Evolutionary conservation across 2,888 invertebrate species (phyloP), one percentile per base, ranked within the genome.

Genomic region (Nematopogon swammerdamellus): DNA sequence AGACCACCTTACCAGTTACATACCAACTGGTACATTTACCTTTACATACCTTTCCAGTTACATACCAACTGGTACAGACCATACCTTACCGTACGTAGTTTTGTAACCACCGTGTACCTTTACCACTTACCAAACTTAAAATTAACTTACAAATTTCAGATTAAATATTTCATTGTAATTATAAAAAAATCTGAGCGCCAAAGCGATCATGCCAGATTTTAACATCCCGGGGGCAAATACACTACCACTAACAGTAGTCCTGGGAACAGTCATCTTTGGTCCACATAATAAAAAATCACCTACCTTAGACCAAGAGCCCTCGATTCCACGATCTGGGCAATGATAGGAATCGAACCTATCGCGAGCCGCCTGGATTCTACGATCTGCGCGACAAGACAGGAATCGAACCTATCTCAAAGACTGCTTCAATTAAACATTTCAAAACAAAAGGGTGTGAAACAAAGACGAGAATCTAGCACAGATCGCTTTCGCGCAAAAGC

Each of bases 361-460:
- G 4, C 18, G 14, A 11, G n/a, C n/a, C n/a, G n/a, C n/a, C n/a
- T n/a, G n/a, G n/a, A n/a, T 17, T 11, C 43, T 17, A 44, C 16
- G 5, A 36, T 3, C 11, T 44, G 18, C 10, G 18, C 2, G 17
- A 44, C 19, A 11, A 6, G 17, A 44, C 10, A 11, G 10, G 18
- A 44, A 44, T 18, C n/a, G 10, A 6, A 18, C 16, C 14, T 6
- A 6, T n/a, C 43, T 4, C 43, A n/a, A 11, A 43, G n/a, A 25
- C 46, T 19, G 14, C 19, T 48, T 44, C 16, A 20, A 44, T 6
- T 19, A 43, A 19, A 48, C 19, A 48, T 14, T 11, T 30, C 14
- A 18, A 8, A 36, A 19, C 29, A 18, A 49, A 49, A 45, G 29
- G 11, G 44, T 25, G 45, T 49, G 49, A 19, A 46, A 25, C 30